Evolutionary conservation across 2,888 invertebrate species (phyloP).

Genomic region (Carpatolechia fugitivella): DNA sequence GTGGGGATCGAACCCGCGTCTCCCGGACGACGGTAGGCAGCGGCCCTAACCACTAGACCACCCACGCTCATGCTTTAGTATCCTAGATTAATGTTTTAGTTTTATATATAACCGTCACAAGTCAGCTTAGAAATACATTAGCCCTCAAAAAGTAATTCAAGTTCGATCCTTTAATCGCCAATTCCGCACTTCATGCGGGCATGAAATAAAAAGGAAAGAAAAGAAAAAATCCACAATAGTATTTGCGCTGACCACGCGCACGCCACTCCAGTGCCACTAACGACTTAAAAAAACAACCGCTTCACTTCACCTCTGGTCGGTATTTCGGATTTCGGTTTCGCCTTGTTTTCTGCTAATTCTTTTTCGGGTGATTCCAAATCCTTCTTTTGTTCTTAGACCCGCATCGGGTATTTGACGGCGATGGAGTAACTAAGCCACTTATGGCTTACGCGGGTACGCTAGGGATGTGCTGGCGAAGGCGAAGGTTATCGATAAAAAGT

Average conservation of each 20-base stretch:
- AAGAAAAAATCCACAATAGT: conserved; percentile 11
- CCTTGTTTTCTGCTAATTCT: conserved; percentile 44
- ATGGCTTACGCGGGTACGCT: conserved; percentile 45
- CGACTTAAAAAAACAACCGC: conserved; percentile 22
- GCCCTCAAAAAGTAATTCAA: no score
- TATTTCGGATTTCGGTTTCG: neutral
- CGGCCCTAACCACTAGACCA: no score
- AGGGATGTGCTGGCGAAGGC: conserved; percentile 30
- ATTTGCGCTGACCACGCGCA: conserved; percentile 32
- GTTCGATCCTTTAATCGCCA: neutral
- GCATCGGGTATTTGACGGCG: conserved; percentile 67
- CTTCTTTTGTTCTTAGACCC: conserved; percentile 70
- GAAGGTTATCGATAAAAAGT: conserved; percentile 26
- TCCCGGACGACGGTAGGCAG: no score
- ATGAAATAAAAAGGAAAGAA: conserved; percentile 22
- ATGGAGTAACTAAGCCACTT: conserved; percentile 76
- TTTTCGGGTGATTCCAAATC: conserved; percentile 52
- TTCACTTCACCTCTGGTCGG: neutral
- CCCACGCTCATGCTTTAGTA: no score
- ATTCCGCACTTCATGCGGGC: conserved; percentile 25
- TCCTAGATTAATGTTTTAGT: no score
- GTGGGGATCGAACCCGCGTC: no score
- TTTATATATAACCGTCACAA: no score
- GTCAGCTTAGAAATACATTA: no score
- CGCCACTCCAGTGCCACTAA: conserved; percentile 24